Percentiles rank a stretch among this genome's conserved stretches.
phyloP scores from a whole-genome alignment of 2,888 invertebrate genomes.

The Trichopria drosophilae region DNA sequence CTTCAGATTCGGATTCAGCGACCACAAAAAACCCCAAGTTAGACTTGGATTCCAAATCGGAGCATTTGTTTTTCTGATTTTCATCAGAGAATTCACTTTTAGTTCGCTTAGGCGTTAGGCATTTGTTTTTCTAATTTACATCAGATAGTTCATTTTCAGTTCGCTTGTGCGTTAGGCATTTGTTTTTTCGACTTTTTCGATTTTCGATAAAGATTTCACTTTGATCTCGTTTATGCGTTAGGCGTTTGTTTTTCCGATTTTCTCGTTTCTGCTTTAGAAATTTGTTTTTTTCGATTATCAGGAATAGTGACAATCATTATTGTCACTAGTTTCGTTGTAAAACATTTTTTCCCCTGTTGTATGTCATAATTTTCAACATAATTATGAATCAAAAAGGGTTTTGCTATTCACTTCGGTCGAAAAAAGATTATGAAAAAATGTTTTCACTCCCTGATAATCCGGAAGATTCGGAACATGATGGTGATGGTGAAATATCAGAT shows the following conservation, averaged over 20 bases:
- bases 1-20: too few species aligned
- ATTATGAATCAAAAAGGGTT: conserved; percentile 3
- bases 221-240: too few species aligned
- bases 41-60: too few species aligned
- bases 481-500: conserved; percentile 4
- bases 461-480: conserved; percentile 4
- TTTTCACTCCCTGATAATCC: conserved; percentile 5
- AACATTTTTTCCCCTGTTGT: conserved; percentile 4
- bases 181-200: too few species aligned
- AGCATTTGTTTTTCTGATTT: too few species aligned
- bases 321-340: conserved; percentile 5
- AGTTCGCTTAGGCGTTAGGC: conserved; percentile 1
- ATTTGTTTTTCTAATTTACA: too few species aligned
- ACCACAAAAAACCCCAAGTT: too few species aligned
- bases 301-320: conserved; percentile 5
- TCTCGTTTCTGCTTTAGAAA: conserved; percentile 5
- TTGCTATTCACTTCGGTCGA: conserved; percentile 2
- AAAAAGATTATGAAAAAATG: conserved; percentile 3
- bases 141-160: neutral
- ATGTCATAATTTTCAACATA: conserved; percentile 5
- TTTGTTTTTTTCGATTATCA: conserved; percentile 5
- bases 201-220: too few species aligned
- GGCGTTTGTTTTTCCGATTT: too few species aligned
- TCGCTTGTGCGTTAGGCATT: too few species aligned
- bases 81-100: neutral